Conservation (phyloP, 2,888 invertebrate species). For the Nasonia oneida region DNA sequence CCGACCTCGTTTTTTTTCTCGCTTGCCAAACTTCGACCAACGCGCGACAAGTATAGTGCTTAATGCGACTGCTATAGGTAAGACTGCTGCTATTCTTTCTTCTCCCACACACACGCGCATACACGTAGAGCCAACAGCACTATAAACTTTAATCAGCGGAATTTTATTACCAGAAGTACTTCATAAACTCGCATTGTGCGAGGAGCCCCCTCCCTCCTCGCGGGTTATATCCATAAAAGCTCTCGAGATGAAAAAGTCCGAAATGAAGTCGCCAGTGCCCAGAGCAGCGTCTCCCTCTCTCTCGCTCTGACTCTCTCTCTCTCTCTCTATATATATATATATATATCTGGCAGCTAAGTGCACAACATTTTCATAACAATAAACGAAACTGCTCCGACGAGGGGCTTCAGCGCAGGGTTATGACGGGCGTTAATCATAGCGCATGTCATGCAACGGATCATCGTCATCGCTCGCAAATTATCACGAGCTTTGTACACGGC, state of each 20-base stretch:
- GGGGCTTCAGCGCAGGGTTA: not conserved
- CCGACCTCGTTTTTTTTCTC: not conserved
- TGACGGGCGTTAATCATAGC: not conserved
- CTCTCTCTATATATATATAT: too few species aligned
- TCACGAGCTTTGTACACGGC: too few species aligned
- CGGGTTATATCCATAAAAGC: not conserved
- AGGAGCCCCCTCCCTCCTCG: not conserved
- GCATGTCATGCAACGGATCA: not conserved
- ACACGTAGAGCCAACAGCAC: not conserved
- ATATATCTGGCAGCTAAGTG: not conserved
- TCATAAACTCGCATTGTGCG: conserved; percentile 42
- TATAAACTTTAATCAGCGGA: conserved; percentile 52
- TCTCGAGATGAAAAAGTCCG: conserved; percentile 30
- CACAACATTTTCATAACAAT: conserved; percentile 32
- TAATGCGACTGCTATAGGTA: not conserved
- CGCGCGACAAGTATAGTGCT: not conserved
- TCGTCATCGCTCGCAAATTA: not conserved
- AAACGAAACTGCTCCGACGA: conserved; percentile 25
- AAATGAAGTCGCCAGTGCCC: conserved; percentile 1
- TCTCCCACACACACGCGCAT: not conserved
- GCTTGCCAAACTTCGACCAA: not conserved
- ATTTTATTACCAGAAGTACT: conserved; percentile 48
- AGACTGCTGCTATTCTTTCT: not conserved
- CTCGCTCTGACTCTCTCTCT: not conserved
- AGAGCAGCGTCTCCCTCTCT: not conserved